Conservation (phyloP, 2,797 vertebrate genomes). For the Serranus cabrilla region DNA sequence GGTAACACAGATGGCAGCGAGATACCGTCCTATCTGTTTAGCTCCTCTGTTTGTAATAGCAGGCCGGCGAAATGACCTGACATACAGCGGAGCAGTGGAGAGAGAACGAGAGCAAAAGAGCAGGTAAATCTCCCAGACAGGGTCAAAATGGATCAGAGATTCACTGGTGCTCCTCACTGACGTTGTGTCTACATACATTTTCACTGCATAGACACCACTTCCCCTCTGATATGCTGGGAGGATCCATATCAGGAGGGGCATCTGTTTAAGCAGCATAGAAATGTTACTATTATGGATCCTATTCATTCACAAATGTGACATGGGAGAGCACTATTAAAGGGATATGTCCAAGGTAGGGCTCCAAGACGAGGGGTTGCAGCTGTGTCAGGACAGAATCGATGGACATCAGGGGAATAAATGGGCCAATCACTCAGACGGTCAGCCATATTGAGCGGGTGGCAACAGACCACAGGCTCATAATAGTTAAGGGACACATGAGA, state of each 20-base stretch:
- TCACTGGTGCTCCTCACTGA: conserved; percentile 29
- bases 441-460: conserved; percentile 70
- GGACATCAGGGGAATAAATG: conserved; percentile 74
- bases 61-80: conserved; percentile 19
- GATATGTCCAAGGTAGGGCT: conserved; percentile 59
- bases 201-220: conserved; percentile 12
- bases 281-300: conserved; percentile 63
- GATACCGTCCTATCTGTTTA: background rate
- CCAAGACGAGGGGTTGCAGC: conserved; percentile 61
- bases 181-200: conserved; percentile 24
- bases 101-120: conserved; percentile 12
- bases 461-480: conserved; percentile 68
- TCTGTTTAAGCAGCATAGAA: conserved; percentile 59
- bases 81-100: background rate
- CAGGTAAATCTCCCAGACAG: conserved; percentile 8
- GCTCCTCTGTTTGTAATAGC: conserved; percentile 7
- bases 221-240: conserved; percentile 32
- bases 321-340: conserved; percentile 59
- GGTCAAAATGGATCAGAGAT: conserved; percentile 34
- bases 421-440: conserved; percentile 74
- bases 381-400: conserved; percentile 74
- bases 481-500: conserved; percentile 69
- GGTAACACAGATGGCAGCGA: conserved; percentile 7
- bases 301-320: conserved; percentile 70
- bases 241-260: conserved; percentile 37